A percentile compares a stretch with the other conserved stretches of the same genome.
These are phyloP conservation scores for Sarcoramphus papa DNA, from an alignment of 2,797 vertebrate genomes.

Conservation along the genomic window DNA sequence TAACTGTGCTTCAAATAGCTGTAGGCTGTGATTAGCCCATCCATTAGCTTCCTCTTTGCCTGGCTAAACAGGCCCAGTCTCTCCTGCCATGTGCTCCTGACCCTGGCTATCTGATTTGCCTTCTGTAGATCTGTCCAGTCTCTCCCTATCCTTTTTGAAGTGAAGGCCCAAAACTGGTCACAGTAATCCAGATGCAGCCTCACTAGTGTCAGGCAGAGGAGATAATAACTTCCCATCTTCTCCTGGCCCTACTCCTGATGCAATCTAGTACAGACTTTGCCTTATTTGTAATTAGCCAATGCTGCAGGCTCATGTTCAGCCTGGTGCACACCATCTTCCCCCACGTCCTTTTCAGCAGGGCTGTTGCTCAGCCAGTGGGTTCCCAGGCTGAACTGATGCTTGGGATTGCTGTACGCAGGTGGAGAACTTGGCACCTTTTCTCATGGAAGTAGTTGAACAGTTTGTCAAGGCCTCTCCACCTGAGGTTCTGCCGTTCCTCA, in stretches of 20 bases:
- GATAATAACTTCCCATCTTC: neutral
- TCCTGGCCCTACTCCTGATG: neutral
- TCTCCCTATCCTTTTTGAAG: neutral
- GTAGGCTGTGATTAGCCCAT: neutral
- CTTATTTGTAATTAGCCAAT: neutral
- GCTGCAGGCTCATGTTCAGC: neutral
- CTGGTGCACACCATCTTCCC: neutral
- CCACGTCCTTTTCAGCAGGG: neutral
- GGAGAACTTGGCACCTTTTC: neutral
- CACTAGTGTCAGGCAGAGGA: neutral
- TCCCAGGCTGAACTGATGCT: neutral
- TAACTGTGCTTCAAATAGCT: neutral
- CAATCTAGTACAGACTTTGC: neutral
- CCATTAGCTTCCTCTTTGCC: neutral
- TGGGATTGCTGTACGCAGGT: neutral
- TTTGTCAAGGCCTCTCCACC: neutral
- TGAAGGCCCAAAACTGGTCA: neutral
- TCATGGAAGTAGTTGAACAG: neutral
- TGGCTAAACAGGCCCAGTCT: neutral
- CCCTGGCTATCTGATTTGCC: neutral
- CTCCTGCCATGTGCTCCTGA: neutral
- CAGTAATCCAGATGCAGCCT: neutral
- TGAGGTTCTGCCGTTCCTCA: neutral
- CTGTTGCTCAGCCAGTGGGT: neutral
- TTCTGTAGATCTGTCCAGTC: neutral